A percentile compares a stretch with the other conserved stretches of the same genome.
These are phyloP conservation scores for Hyalella azteca DNA, from an alignment of 2,888 invertebrate genomes.

Conservation along the genomic window DNA sequence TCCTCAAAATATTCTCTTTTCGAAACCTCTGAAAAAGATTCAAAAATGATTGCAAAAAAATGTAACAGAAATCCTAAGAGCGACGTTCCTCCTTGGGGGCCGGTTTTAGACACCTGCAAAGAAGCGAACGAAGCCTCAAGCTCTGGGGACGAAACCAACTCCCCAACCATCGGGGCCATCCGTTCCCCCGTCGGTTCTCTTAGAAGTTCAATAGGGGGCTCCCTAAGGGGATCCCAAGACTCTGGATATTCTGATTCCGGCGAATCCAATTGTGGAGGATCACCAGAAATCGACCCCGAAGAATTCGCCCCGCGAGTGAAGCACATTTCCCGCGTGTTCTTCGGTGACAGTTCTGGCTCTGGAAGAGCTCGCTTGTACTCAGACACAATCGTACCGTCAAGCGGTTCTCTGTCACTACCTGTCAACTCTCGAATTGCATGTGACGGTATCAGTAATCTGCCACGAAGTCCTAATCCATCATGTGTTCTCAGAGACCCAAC, in stretches of 20 bases:
- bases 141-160: conserved; percentile 50
- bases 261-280: conserved; percentile 54
- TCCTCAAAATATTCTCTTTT: background rate
- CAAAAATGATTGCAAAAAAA: background rate
- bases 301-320: conserved; percentile 45
- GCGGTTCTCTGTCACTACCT: conserved; percentile 11
- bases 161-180: conserved; percentile 39
- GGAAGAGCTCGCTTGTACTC: conserved; percentile 17
- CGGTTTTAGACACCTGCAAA: conserved; percentile 38
- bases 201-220: conserved; percentile 40
- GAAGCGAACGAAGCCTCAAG: conserved; percentile 47
- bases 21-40: background rate
- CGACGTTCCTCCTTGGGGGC: background rate
- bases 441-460: background rate
- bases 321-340: conserved; percentile 51
- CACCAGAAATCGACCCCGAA: conserved; percentile 52
- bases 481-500: background rate
- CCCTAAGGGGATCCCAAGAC: conserved; percentile 51
- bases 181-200: conserved; percentile 47
- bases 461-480: background rate
- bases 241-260: conserved; percentile 59
- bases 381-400: conserved; percentile 1
- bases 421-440: background rate
- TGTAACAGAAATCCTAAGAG: background rate
- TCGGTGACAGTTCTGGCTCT: conserved; percentile 39